phyloP scores from a whole-genome alignment of 2,797 vertebrate species.

The Crocidura indochinensis region DNA sequence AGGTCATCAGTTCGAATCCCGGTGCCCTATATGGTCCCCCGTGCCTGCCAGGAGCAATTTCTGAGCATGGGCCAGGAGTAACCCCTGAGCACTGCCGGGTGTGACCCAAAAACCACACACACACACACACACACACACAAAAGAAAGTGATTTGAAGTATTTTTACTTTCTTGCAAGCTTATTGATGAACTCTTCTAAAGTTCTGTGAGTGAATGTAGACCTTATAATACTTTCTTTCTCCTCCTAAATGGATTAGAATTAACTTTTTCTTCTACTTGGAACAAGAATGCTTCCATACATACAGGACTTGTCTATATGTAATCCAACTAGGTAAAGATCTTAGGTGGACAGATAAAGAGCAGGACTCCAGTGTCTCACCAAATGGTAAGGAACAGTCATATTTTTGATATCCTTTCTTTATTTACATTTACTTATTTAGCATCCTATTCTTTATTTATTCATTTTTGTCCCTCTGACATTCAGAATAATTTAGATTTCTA shows the following conservation, averaged over 20 bases:
- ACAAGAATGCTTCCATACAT: neutral
- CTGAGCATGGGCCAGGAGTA: too few relatives aligned
- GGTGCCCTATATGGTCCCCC: too few relatives aligned
- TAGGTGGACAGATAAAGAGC: too few relatives aligned
- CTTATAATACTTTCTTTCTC: neutral
- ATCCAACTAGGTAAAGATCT: neutral
- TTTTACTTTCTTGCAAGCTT: neutral
- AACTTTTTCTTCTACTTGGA: neutral
- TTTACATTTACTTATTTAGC: too few relatives aligned
- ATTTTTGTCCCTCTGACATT: neutral
- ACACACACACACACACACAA: too few relatives aligned
- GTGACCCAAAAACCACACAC: too few relatives aligned
- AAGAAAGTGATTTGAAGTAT: neutral
- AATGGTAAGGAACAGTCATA: neutral
- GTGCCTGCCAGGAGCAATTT: too few relatives aligned
- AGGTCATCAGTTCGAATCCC: too few relatives aligned
- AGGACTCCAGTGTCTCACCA: too few relatives aligned
- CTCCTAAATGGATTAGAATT: conserved; percentile 42
- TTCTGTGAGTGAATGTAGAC: neutral
- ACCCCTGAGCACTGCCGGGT: too few relatives aligned
- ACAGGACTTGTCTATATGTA: neutral
- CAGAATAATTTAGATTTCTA: neutral
- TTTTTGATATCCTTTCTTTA: conserved; percentile 28
- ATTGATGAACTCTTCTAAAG: neutral
- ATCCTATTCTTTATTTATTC: neutral